phyloP scores from a whole-genome alignment of 2,888 invertebrate species.

The Drosophila kambysellisi region DNA sequence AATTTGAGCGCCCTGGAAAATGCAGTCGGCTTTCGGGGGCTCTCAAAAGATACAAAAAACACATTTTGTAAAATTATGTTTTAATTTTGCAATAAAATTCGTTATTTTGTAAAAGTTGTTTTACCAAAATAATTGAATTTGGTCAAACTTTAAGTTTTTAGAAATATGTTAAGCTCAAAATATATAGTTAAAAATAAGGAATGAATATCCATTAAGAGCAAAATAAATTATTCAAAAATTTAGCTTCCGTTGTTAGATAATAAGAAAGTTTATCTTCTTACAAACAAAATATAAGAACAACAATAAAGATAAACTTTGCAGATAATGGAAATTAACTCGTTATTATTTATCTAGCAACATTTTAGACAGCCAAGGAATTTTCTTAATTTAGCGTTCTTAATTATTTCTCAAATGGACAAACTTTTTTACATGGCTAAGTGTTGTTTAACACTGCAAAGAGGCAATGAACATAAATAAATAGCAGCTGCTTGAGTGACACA shows the following conservation, averaged over 20 bases:
- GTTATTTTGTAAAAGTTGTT: neutral
- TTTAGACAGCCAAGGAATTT: neutral
- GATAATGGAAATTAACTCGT: neutral
- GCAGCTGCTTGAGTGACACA: constrained; percentile 30
- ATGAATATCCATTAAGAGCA: neutral
- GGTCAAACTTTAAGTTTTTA: neutral
- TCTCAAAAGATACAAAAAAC: constrained; percentile 5
- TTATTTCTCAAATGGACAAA: neutral
- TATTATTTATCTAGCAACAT: neutral
- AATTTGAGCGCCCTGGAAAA: constrained; percentile 57
- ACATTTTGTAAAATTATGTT: neutral
- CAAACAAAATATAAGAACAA: neutral
- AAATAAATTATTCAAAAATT: neutral
- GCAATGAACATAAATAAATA: constrained; percentile 1
- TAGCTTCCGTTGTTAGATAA: neutral
- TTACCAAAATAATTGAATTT: neutral
- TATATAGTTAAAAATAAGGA: no score
- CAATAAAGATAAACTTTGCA: neutral
- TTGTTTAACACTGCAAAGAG: neutral
- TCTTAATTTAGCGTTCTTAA: no score
- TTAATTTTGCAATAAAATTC: neutral
- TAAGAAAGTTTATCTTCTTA: neutral
- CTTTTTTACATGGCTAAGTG: neutral
- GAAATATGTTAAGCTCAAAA: neutral
- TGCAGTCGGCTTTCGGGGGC: constrained; percentile 42